Percentiles rank a stretch among this genome's conserved stretches.
Evolutionary conservation across 2,888 invertebrate species (phyloP).

Genomic region (Baronia brevicornis): DNA sequence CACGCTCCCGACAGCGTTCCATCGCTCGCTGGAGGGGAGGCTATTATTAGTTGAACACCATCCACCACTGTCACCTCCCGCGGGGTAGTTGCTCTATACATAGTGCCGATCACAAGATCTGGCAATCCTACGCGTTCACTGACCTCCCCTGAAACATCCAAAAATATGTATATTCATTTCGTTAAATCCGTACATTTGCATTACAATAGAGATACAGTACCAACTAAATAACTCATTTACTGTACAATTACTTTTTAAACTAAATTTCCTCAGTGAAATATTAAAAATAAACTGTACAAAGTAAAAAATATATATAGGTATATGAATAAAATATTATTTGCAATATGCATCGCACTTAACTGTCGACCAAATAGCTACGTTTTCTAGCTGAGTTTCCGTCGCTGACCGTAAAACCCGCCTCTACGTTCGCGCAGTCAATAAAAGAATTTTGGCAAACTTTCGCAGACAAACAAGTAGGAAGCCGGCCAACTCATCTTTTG

Average conservation of each 20-base stretch:
- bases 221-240: too few species aligned
- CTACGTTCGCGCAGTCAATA: slow-evolving; percentile 65
- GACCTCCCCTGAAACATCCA: slow-evolving; percentile 59
- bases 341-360: slow-evolving; percentile 17
- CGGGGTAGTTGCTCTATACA: slow-evolving; percentile 71
- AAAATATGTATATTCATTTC: slow-evolving; percentile 22
- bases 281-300: background rate
- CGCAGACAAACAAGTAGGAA: slow-evolving; percentile 71
- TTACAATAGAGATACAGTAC: too few species aligned
- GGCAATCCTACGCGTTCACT: slow-evolving; percentile 68
- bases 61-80: slow-evolving; percentile 76
- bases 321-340: slow-evolving; percentile 8
- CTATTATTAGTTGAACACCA: slow-evolving; percentile 72
- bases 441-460: slow-evolving; percentile 74
- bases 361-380: slow-evolving; percentile 25
- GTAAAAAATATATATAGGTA: background rate
- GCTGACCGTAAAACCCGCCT: slow-evolving; percentile 51
- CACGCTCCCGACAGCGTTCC: slow-evolving; percentile 59
- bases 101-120: slow-evolving; percentile 67
- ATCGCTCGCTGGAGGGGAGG: slow-evolving; percentile 69
- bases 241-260: too few species aligned
- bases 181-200: slow-evolving; percentile 1
- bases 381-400: slow-evolving; percentile 39
- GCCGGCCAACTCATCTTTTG: slow-evolving; percentile 73
- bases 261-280: too few species aligned